Evolutionary conservation across 1,140 invertebrate species (phyloP).

Genomic region (Steinernema khuongi): DNA sequence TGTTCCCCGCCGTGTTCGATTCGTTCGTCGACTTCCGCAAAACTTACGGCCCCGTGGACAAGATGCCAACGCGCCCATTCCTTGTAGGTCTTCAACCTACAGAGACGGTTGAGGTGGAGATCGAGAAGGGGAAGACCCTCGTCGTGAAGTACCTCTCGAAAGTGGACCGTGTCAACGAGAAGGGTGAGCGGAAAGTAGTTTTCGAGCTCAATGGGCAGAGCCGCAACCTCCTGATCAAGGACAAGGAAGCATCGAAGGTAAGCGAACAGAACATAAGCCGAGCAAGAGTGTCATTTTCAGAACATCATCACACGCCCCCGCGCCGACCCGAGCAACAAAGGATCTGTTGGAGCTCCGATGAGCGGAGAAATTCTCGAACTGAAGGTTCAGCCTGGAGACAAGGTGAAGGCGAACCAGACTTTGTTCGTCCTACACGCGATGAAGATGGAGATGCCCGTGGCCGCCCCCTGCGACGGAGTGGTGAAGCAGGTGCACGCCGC

Average conservation of each 20-base stretch:
- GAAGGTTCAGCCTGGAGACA: slow-evolving; percentile 70
- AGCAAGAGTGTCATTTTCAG: not conserved
- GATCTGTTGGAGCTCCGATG: slow-evolving; percentile 95
- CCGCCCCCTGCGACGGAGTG: slow-evolving; percentile 77
- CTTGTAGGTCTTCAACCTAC: slow-evolving; percentile 90
- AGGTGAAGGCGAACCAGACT: slow-evolving; percentile 63
- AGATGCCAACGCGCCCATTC: slow-evolving; percentile 87
- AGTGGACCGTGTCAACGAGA: slow-evolving; percentile 73
- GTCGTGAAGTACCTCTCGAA: slow-evolving; percentile 82
- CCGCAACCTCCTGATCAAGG: slow-evolving; percentile 68
- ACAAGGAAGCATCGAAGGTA: slow-evolving; percentile 67
- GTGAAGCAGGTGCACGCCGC: slow-evolving; percentile 73
- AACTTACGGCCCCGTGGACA: slow-evolving; percentile 87
- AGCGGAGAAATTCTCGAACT: slow-evolving; percentile 70
- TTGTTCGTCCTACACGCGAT: slow-evolving; percentile 92
- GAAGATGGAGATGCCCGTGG: slow-evolving; percentile 99
- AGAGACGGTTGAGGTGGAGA: slow-evolving; percentile 89
- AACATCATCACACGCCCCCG: slow-evolving; percentile 86
- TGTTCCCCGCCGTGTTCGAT: slow-evolving; percentile 90
- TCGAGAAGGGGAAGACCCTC: slow-evolving; percentile 90
- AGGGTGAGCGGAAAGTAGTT: slow-evolving; percentile 89
- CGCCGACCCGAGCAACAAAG: slow-evolving; percentile 76
- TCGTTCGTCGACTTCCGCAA: slow-evolving; percentile 82
- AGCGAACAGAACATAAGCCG: not conserved
- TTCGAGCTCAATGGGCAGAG: slow-evolving; percentile 94